These are phyloP conservation scores for Drosophila bipectinata DNA, from an alignment of 1,140 invertebrate species.

Conservation along the genomic window DNA sequence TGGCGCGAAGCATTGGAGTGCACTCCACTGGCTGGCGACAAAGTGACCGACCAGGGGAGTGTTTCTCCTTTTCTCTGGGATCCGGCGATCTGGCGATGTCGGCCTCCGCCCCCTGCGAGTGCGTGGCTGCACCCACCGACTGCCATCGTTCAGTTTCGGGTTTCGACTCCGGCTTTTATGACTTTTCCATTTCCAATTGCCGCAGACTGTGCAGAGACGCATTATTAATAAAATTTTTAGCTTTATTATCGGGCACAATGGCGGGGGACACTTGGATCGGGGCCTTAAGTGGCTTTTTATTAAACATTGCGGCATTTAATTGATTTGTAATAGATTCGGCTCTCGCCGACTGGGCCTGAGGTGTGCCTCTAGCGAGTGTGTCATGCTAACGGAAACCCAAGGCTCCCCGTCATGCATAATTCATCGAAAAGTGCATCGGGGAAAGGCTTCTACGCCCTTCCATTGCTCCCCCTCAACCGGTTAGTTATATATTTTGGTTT, in stretches of 20 bases:
- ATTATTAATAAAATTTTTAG: conserved; percentile 60
- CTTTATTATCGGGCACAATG: conserved; percentile 60
- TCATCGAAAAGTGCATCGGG: conserved; percentile 60
- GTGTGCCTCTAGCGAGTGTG: conserved; percentile 61
- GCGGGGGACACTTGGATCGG: conserved; percentile 48
- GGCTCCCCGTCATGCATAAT: conserved; percentile 73
- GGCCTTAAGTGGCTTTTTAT: conserved; percentile 73
- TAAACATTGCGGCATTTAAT: conserved; percentile 75
- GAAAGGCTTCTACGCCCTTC: conserved; percentile 50
- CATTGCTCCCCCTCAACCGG: conserved; percentile 10
- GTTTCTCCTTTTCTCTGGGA: conserved; percentile 23
- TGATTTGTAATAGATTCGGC: conserved; percentile 78
- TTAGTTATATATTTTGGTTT: conserved; percentile 14
- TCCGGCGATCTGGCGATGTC: conserved; percentile 1
- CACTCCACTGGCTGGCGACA: conserved; percentile 60
- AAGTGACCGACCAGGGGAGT: conserved; percentile 40
- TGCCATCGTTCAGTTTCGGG: conserved; percentile 19
- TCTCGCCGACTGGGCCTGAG: conserved; percentile 43
- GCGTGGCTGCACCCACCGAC: conserved; percentile 63
- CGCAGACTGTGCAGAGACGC: conserved; percentile 46
- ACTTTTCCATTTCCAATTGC: conserved; percentile 58
- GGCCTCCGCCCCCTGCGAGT: conserved; percentile 26
- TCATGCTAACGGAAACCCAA: conserved; percentile 73
- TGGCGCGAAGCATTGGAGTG: conserved; percentile 53
- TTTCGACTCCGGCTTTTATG: conserved; percentile 51